Conservation (phyloP, 2,888 invertebrate species). For the Scotopteryx bipunctaria region DNA sequence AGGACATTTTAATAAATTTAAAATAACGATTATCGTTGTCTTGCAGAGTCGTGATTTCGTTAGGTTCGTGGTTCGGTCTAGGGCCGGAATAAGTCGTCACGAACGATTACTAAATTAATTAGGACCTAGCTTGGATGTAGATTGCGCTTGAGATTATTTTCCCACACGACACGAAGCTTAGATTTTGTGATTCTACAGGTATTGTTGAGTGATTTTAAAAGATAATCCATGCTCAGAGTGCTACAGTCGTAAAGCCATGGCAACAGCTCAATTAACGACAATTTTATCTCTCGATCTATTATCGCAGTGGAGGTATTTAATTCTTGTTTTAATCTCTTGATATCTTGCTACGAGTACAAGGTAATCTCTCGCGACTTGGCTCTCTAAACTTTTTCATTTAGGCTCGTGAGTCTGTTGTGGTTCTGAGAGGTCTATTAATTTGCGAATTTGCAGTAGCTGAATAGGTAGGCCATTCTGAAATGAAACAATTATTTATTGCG, state of each 20-base stretch:
- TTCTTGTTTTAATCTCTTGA: slow-evolving; percentile 1
- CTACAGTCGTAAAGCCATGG: slow-evolving; percentile 18
- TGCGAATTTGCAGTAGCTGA: slow-evolving; percentile 22
- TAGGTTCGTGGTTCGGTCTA: slow-evolving; percentile 78
- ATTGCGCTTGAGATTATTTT: slow-evolving; percentile 79
- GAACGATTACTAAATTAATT: slow-evolving; percentile 83
- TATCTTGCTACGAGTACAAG: slow-evolving; percentile 8
- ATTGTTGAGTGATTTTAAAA: slow-evolving; percentile 59
- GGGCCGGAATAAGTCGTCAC: slow-evolving; percentile 82
- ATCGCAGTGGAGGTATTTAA: slow-evolving; percentile 4
- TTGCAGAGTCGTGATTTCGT: slow-evolving; percentile 82
- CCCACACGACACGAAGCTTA: slow-evolving; percentile 77
- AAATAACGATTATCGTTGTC: slow-evolving; percentile 83
- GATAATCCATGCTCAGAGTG: slow-evolving; percentile 36
- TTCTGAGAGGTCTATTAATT: slow-evolving; percentile 25
- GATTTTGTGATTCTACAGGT: slow-evolving; percentile 70
- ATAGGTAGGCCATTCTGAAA: slow-evolving; percentile 50
- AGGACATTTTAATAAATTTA: slow-evolving; percentile 84
- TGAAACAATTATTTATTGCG: slow-evolving; percentile 77
- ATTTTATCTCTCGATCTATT: slow-evolving; percentile 16
- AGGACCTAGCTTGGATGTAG: slow-evolving; percentile 80
- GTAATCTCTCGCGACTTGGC: slow-evolving; percentile 3
- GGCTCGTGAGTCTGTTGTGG: slow-evolving; percentile 7
- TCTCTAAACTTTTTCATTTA: slow-evolving; percentile 3
- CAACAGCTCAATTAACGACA: slow-evolving; percentile 30